These are phyloP conservation scores for Nerophis ophidion DNA, from an alignment of 2,113 vertebrate genomes.

Conservation along the genomic window DNA sequence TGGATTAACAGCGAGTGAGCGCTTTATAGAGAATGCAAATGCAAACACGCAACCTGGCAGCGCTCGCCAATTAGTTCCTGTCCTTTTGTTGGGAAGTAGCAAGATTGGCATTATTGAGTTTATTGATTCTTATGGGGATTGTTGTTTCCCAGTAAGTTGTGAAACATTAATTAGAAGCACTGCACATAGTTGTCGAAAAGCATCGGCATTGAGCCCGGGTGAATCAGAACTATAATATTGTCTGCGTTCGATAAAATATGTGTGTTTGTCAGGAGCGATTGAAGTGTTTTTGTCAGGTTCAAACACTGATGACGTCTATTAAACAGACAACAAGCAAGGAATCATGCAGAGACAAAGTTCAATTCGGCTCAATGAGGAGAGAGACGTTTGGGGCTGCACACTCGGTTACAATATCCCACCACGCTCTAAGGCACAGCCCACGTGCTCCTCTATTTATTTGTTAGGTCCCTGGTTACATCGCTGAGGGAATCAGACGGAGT, in stretches of 20 bases:
- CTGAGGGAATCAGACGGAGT: no score
- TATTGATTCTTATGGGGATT: constrained; percentile 3
- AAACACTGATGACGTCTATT: no score
- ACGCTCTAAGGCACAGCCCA: no score
- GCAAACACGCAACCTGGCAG: neutral
- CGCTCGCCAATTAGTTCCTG: constrained; percentile 1
- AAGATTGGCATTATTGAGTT: constrained; percentile 6
- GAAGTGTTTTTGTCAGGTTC: no score
- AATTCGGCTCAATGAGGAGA: no score
- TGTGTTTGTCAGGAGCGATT: no score
- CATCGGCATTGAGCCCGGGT: neutral
- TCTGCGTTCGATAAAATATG: neutral
- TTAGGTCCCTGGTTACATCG: no score
- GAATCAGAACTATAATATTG: neutral
- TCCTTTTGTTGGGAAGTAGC: neutral
- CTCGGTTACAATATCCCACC: no score
- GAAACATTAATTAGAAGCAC: constrained; percentile 2
- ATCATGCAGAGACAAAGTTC: no score
- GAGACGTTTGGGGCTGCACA: no score
- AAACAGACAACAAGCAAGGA: no score
- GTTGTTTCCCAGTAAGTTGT: constrained; percentile 3
- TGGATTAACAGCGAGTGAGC: neutral
- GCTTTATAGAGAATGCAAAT: neutral
- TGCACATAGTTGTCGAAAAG: neutral
- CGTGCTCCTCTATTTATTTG: no score